phyloP scores from a whole-genome alignment of 2,888 invertebrate species.

The Lasioglossum zephyrum region DNA sequence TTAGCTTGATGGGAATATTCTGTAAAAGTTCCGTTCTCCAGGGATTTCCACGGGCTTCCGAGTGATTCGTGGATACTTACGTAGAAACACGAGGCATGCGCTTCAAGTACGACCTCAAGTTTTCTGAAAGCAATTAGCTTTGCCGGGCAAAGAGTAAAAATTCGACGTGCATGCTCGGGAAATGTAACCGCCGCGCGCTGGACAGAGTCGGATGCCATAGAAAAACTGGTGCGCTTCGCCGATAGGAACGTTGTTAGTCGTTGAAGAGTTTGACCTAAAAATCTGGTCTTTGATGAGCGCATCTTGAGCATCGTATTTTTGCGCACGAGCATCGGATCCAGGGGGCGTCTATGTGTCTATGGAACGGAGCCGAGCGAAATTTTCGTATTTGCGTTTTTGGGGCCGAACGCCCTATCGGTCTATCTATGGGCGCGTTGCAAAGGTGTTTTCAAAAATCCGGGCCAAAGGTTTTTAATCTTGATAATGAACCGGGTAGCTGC shows the following conservation, averaged over 20 bases:
- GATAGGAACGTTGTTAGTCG: background rate
- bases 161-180: background rate
- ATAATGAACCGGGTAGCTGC: background rate
- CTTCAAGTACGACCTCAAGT: background rate
- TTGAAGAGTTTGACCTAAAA: constrained; percentile 7
- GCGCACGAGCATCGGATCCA: background rate
- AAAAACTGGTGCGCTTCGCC: background rate
- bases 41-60: background rate
- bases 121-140: background rate
- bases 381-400: background rate
- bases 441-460: constrained; percentile 10
- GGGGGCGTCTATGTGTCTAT: background rate
- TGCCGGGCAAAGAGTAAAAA: background rate
- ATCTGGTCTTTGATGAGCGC: background rate
- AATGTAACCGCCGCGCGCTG: background rate
- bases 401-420: background rate
- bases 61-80: background rate
- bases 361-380: background rate
- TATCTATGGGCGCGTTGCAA: background rate
- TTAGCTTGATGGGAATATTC: constrained; percentile 1
- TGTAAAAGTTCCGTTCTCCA: background rate
- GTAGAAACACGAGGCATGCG: background rate
- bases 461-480: constrained; percentile 8
- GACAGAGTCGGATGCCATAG: background rate
- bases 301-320: constrained; percentile 2